Evolutionary conservation across 30 jellyfish, hydroid and myxozoan genomes (phyloP), one percentile per base, ranked within the genome.

Genomic region (Phacellophora camtschatica): DNA sequence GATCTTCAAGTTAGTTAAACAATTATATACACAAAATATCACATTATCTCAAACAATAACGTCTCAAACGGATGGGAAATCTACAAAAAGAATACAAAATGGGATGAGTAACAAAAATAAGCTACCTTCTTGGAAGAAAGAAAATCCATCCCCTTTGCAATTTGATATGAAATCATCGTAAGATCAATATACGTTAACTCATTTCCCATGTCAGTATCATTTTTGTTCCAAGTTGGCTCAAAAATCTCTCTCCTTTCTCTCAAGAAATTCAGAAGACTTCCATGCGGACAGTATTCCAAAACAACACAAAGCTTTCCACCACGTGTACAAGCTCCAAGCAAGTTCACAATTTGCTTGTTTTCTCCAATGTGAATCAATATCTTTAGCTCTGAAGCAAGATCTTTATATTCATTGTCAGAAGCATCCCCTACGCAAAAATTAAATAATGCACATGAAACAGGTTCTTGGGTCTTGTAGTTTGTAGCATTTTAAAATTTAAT

Each of bases 301-400:
- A 94, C 77, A 22, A 94, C 96, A 54, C 89, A 84, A 6, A 94
- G 83, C 48, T 87, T 94, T 16, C 97, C 97, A 1, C 85, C 80
- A 13, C 95, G 89, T 2, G 99, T 94, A 54, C 99, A 94, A 0
- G 99, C 97, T 18, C 99, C 99, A 12, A 94, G 82, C 36, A 94
- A 56, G 37, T 87, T 94, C 31, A 94, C 99, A 30, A 94, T 94
- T 24, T 94, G 95, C 55, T 94, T 94, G 71, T 94, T 89, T 81
- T 94, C 97, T 22, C 99, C 99, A 29, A 94, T 77, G 83, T 87
- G 99, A 32, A 87, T 94, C 66, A 94, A 58, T 34, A 94, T 87
- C 82, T 94, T 94, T 75, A 94, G 49, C 71, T 94, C 99, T 28
- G 99, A 94, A 15, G 97, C 99, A 71, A 94, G 63, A 67, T 94